Percentiles rank a stretch among this genome's conserved stretches.
These are phyloP conservation scores for Symphodus melops DNA, from an alignment of 2,113 vertebrate species.

Conservation along the genomic window DNA sequence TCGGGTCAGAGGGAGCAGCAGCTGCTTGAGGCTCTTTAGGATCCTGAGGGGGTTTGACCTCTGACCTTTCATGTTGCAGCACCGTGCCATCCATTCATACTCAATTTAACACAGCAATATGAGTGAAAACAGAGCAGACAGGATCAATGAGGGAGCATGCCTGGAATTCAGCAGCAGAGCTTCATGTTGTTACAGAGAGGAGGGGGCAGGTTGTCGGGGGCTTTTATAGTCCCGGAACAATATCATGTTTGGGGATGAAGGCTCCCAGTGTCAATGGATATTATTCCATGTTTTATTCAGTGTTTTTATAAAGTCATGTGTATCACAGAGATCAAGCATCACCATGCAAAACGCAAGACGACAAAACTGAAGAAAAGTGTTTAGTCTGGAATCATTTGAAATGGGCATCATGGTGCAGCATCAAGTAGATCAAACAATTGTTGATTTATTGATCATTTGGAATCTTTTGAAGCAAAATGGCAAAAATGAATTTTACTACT, in stretches of 20 bases:
- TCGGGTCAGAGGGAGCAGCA: conserved; percentile 50
- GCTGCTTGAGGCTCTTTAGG: conserved; percentile 59
- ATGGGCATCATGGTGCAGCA: too few species aligned
- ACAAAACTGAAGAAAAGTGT: neutral
- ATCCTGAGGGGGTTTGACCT: conserved; percentile 61
- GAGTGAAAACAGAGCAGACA: conserved; percentile 25
- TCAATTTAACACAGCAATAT: conserved; percentile 56
- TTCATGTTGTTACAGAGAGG: conserved; percentile 17
- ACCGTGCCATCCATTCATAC: conserved; percentile 38
- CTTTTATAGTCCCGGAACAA: conserved; percentile 21
- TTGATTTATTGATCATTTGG: neutral
- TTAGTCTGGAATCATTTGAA: neutral
- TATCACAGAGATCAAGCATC: neutral
- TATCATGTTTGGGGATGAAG: conserved; percentile 19
- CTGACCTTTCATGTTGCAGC: conserved; percentile 34
- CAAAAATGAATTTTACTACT: neutral
- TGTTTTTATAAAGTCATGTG: conserved; percentile 14
- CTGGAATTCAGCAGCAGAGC: conserved; percentile 44
- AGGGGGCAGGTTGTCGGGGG: neutral
- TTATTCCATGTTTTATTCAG: conserved; percentile 41
- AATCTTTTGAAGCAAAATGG: neutral
- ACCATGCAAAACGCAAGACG: neutral
- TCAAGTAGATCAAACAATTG: neutral
- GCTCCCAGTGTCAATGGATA: neutral
- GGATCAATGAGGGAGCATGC: conserved; percentile 54